Evolutionary conservation across 2,113 vertebrate genomes (phyloP), one percentile per base, ranked within the genome.

Genomic region (Carassius carassius): DNA sequence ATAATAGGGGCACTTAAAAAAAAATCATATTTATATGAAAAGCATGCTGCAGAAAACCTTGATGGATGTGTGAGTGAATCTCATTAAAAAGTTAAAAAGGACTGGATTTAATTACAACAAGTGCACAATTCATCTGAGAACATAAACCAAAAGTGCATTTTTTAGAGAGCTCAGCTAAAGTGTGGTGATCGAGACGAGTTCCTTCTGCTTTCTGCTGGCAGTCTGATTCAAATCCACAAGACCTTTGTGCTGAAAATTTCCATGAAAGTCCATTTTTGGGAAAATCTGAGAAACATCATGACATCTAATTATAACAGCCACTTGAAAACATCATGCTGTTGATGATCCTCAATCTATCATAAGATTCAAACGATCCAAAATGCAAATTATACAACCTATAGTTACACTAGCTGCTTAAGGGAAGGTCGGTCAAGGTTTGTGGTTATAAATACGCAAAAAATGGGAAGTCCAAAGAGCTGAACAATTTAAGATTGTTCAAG

Each of bases 201-300:
- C 19, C 82, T 87, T 76, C 77, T 84, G 14, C 23, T 74, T 85
- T 85, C 62, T 58, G 17, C 37, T 23, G 35, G 72, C 44, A 41
- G n/a, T 16, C 65, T 83, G 87, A 88, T 83, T 85, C 84, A 85
- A 58, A 75, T 60, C 23, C 87, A 80, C 76, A 85, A 83, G 84
- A 60, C 12, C 51, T 17, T 67, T 60, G 8, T n/a, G 77, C 75
- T 86, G 86, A 86, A 90, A 86, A 13, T 58, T 58, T 58, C 51
- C 51, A 58, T 47, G 41, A 12, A 0, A 11, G 19, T n/a, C 12
- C 4, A 62, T 37, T n/a, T 78, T 54, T 41, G 51, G 29, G 9
- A 41, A 44, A 25, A 3, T 74, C 37, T 7, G 65, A 25, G n/a
- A 75, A n/a, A 60, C 70, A 63, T 2, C 14, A 32, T 17, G 4